These are phyloP conservation scores for Orthonevra nobilis DNA, from an alignment of 2,888 invertebrate genomes.

Conservation along the genomic window DNA sequence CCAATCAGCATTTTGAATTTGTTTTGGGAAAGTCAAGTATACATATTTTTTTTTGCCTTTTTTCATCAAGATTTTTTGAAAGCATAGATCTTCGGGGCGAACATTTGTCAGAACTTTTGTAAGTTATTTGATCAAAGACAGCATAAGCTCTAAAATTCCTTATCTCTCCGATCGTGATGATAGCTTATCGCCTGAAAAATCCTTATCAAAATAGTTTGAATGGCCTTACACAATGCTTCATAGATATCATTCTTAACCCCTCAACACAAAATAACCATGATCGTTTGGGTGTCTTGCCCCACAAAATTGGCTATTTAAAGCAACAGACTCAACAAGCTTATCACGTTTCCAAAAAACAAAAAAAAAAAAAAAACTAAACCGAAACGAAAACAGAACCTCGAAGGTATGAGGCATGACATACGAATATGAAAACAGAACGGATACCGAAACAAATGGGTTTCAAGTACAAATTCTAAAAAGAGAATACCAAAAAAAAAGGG, in stretches of 20 bases:
- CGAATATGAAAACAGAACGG: no score
- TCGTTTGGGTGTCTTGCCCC: neutral
- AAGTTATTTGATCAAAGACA: no score
- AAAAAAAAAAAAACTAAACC: neutral
- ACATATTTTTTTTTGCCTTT: no score
- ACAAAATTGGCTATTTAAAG: neutral
- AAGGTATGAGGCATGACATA: no score
- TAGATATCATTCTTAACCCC: neutral
- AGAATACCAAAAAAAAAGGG: slow-evolving; percentile 23
- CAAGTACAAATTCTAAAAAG: slow-evolving; percentile 37
- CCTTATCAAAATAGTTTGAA: neutral
- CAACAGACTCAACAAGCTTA: neutral
- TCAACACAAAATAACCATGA: neutral
- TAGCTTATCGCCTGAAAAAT: slow-evolving; percentile 4
- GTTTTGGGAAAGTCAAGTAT: no score
- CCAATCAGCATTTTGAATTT: no score
- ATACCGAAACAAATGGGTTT: slow-evolving; percentile 13
- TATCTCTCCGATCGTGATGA: no score
- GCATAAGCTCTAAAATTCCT: no score
- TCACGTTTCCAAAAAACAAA: neutral
- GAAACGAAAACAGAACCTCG: neutral
- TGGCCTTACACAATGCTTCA: slow-evolving; percentile 16
- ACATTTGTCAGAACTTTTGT: no score
- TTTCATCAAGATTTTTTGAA: no score
- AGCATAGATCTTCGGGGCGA: no score